Base-by-base conservation (phyloP, 2,113 vertebrate genomes). In the Xenus cinereus region DNA sequence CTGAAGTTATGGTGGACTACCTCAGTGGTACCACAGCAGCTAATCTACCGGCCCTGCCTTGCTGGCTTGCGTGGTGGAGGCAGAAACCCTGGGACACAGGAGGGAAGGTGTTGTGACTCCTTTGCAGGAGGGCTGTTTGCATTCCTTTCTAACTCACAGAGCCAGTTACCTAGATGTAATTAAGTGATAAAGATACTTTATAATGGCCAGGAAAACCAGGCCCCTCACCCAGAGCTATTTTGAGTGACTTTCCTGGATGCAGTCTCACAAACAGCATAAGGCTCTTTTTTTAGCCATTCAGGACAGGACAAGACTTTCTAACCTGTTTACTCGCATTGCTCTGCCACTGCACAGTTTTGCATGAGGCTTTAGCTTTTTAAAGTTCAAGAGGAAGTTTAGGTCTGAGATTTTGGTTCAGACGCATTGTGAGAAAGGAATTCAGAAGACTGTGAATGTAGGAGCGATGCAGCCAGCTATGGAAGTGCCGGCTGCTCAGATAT, bases 61-160 rank as follows among this genome's bases (percentile, higher is more conserved):
- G 1, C 66, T 45, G 46, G 9, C 18, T 87, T 33, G 26, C 2
- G 5, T 1, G 0, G 30, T 1, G 2, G n/a, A 11, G 28, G 2
- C 32, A 67, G 46, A 60, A 87, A 60, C 13, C 1, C 0, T 17
- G n/a, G 54, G 19, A 50, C 12, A 5, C 1, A 4, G 27, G 9
- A 35, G 48, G 48, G 18, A 72, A 68, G 37, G 28, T 60, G 8
- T 1, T 64, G 26, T 51, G 32, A 53, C 8, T 81, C 15, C 12
- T 69, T 35, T 57, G 54, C 2, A 2, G 28, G 30, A 93, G 27
- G 24, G 16, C 33, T 84, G 21, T 81, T 81, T 51, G 57, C 15
- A 5, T 78, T 91, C 84, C 74, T 87, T 89, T 95, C 69, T 78
- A 75, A 51, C 20, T 75, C 64, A 56, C 59, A 67, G 18, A 76